Evolutionary conservation across 2,888 invertebrate genomes (phyloP), one percentile per base, ranked within the genome.

Genomic region (Melinopterus prodromus): DNA sequence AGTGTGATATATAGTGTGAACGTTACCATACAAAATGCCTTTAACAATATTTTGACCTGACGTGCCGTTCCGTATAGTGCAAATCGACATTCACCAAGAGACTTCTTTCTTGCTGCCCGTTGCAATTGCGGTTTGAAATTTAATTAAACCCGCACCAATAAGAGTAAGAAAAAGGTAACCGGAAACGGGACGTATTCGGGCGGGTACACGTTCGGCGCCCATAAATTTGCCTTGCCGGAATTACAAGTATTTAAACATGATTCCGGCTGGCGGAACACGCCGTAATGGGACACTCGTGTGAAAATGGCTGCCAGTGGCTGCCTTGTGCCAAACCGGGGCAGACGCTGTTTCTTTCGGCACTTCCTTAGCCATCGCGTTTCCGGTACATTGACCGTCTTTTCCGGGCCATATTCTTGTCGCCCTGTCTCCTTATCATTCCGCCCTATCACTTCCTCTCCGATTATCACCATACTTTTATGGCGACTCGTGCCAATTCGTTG

Each of bases 321-420:
- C 70, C 78, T 14, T 36, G 37, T 35, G 26, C 74, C 35, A 35
- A 26, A 35, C 74, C n/a, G 71, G 80, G 71, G 80, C 77, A 38
- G 69, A 70, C 83, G 82, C 82, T 74, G 74, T 78, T 84, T 85
- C 86, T 85, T 85, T 84, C 86, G 84, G 85, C 87, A 87, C 87
- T 88, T 87, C 86, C 87, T 88, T 87, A 87, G 85, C 86, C 87
- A 88, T 88, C 86, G 87, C 86, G 87, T 87, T 89, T 89, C 89
- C 89, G 88, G 86, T 88, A 89, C 88, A 89, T 89, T 89, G 88
- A 86, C 86, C 87, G 85, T 85, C 87, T 88, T 88, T 89, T 88
- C 88, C 88, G 85, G 87, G 88, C 89, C 88, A 88, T 88, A 88
- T 88, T 88, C 87, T 85, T 79, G 87, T 86, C 87, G 85, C 85